Evolutionary conservation across 2,888 invertebrate genomes (phyloP).

Genomic region (Cephalotes varians): DNA sequence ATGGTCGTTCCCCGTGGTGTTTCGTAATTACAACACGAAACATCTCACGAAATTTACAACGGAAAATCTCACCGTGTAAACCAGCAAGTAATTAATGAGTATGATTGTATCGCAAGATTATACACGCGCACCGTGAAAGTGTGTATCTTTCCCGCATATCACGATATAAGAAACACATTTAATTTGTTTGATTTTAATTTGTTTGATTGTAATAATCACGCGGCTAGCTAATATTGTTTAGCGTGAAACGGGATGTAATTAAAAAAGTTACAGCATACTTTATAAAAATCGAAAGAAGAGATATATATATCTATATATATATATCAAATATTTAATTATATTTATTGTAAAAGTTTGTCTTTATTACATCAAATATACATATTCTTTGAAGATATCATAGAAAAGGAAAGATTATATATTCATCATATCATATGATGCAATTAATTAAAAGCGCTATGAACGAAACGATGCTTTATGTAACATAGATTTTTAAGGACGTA

Average conservation of each 20-base stretch:
- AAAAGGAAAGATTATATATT: not conserved
- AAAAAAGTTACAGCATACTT: not conserved
- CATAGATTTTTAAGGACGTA: not conserved
- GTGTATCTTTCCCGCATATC: not conserved
- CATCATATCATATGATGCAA: not conserved
- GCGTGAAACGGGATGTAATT: not conserved
- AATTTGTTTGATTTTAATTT: conserved; percentile 4
- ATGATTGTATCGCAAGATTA: conserved; percentile 1
- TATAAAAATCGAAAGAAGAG: not conserved
- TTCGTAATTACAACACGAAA: conserved; percentile 44
- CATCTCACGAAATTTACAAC: conserved; percentile 40
- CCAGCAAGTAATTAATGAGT: conserved; percentile 23
- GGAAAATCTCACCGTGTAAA: conserved; percentile 27
- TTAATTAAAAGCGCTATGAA: not conserved
- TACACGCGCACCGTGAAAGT: not conserved
- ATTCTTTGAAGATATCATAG: not conserved
- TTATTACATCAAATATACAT: not conserved
- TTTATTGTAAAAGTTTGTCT: not conserved
- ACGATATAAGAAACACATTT: not conserved
- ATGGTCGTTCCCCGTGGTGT: conserved; percentile 29
- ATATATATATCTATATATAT: too few species aligned
- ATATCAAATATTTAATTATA: not conserved
- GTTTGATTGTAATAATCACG: not conserved
- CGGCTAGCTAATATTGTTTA: not conserved
- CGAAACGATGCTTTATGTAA: not conserved